These are phyloP conservation scores for Trachelus tabidus DNA, from an alignment of 2,888 invertebrate species.

Conservation along the genomic window DNA sequence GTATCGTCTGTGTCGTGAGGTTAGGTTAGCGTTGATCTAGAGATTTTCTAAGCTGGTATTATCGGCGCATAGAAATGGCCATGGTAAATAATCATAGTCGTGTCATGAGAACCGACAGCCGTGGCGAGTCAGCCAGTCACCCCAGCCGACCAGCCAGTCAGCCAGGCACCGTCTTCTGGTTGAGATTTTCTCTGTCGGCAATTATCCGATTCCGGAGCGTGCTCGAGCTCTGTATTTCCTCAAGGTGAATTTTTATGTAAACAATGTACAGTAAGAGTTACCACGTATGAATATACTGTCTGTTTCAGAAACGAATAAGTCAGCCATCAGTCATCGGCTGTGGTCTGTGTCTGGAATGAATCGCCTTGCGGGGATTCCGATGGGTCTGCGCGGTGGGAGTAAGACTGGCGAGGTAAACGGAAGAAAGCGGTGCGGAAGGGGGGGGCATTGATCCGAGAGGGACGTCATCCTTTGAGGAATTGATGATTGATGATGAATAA, in stretches of 20 bases:
- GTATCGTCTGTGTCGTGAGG: neutral
- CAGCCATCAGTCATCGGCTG: neutral
- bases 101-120: neutral
- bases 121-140: neutral
- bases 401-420: neutral
- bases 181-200: constrained; percentile 15
- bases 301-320: neutral
- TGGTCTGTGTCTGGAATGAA: neutral
- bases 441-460: neutral
- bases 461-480: neutral
- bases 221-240: neutral
- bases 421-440: neutral
- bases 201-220: constrained; percentile 9
- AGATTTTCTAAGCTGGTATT: neutral
- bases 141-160: neutral
- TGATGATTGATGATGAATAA: neutral
- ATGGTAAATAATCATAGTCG: neutral
- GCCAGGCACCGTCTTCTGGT: neutral
- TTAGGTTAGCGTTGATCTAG: neutral
- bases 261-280: neutral
- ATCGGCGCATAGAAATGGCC: neutral
- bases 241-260: neutral
- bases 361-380: neutral
- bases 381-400: neutral
- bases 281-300: neutral